phyloP scores from a whole-genome alignment of 1,140 invertebrate genomes.

The Papilio dardanus region DNA sequence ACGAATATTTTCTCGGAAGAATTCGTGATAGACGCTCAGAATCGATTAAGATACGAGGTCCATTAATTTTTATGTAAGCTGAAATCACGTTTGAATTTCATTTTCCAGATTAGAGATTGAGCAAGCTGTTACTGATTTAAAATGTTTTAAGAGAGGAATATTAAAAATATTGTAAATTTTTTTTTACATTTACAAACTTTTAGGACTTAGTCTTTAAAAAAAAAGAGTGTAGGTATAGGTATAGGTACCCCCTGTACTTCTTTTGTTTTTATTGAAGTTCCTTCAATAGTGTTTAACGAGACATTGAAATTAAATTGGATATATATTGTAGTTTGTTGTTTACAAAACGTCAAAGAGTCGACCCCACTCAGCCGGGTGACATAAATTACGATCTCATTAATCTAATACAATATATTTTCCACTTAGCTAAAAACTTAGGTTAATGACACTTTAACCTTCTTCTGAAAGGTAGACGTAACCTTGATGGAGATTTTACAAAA shows the following conservation, averaged over 20 bases:
- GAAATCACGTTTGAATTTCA: slow-evolving; percentile 37
- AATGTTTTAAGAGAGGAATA: not conserved
- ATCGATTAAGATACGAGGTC: slow-evolving; percentile 52
- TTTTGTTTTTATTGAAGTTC: too few species aligned
- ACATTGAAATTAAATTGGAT: too few species aligned
- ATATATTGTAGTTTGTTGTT: not conserved
- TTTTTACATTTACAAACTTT: too few species aligned
- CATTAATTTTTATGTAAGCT: slow-evolving; percentile 50
- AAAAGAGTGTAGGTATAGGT: too few species aligned
- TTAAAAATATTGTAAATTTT: too few species aligned
- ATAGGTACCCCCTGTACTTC: too few species aligned
- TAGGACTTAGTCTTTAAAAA: too few species aligned
- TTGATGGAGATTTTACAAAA: not conserved
- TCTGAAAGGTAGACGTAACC: not conserved
- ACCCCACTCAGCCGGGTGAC: not conserved
- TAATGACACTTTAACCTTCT: not conserved
- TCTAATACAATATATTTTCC: slow-evolving; percentile 18
- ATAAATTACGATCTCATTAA: slow-evolving; percentile 6
- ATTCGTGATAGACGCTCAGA: too few species aligned
- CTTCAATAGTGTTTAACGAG: too few species aligned
- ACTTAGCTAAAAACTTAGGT: slow-evolving; percentile 9
- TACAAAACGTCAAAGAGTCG: not conserved
- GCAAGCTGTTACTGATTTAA: slow-evolving; percentile 1
- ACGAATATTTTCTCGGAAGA: too few species aligned
- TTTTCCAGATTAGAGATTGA: slow-evolving; percentile 3